Evolutionary conservation across 2,888 invertebrate species (phyloP).

Genomic region (Disparrhopalites patrizii): DNA sequence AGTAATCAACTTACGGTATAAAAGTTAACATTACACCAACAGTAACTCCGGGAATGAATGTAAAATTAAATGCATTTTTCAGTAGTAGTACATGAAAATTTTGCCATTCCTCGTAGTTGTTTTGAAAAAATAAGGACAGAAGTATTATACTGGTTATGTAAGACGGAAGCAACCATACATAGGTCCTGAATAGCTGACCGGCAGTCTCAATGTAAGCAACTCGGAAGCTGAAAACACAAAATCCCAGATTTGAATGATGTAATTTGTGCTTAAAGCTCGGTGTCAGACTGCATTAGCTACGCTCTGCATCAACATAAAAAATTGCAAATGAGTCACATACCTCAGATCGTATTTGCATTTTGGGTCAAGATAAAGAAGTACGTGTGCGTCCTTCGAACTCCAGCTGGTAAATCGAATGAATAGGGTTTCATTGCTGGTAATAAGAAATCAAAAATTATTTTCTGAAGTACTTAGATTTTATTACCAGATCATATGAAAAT

Average conservation of each 20-base stretch:
- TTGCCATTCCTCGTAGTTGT: slow-evolving; percentile 51
- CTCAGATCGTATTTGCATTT: slow-evolving; percentile 66
- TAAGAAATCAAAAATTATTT: neutral
- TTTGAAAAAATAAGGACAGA: slow-evolving; percentile 59
- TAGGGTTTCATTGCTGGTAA: slow-evolving; percentile 35
- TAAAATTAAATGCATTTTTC: slow-evolving; percentile 56
- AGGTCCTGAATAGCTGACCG: slow-evolving; percentile 62
- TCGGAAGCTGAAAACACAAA: slow-evolving; percentile 20
- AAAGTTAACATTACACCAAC: slow-evolving; percentile 45
- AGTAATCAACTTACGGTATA: slow-evolving; percentile 38
- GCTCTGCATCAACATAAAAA: neutral
- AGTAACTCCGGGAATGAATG: slow-evolving; percentile 57
- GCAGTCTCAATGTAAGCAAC: slow-evolving; percentile 35
- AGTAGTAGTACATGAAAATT: slow-evolving; percentile 58
- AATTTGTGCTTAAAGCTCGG: too few species aligned
- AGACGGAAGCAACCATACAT: slow-evolving; percentile 62
- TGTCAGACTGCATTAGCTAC: too few species aligned
- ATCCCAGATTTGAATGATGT: too few species aligned
- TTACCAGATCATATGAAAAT: neutral
- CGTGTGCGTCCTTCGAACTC: slow-evolving; percentile 52
- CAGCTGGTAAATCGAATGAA: slow-evolving; percentile 36
- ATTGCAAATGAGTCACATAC: slow-evolving; percentile 54
- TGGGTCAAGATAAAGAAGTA: slow-evolving; percentile 66
- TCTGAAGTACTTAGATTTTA: neutral
- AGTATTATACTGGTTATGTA: slow-evolving; percentile 64